Evolutionary conservation across 1,140 invertebrate species (phyloP).

Genomic region (Drosophila auraria): DNA sequence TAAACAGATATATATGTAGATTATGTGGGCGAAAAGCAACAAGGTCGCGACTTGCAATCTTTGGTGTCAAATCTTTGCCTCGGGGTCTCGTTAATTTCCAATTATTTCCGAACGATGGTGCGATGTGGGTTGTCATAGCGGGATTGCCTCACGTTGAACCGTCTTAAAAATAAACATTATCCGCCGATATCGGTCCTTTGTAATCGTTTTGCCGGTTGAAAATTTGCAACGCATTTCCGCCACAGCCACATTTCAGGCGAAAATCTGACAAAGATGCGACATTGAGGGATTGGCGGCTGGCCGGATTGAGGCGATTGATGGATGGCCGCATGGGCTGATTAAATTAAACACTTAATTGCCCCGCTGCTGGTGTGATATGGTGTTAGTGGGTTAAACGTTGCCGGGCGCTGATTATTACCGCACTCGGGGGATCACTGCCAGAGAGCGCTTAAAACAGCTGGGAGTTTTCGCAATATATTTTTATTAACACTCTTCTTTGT

Average conservation of each 20-base stretch:
- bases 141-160: conserved; percentile 32
- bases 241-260: conserved; percentile 10
- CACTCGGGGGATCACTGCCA: conserved; percentile 22
- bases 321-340: conserved; percentile 46
- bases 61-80: conserved; percentile 56
- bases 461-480: conserved; percentile 11
- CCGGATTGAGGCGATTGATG: conserved; percentile 40
- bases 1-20: background rate
- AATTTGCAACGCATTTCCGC: conserved; percentile 71
- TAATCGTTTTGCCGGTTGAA: conserved; percentile 8
- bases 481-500: conserved; percentile 15
- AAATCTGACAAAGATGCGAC: conserved; percentile 47
- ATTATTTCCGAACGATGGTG: conserved; percentile 33
- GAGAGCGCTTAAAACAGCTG: conserved; percentile 27
- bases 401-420: conserved; percentile 48
- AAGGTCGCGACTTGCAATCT: conserved; percentile 57
- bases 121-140: conserved; percentile 44
- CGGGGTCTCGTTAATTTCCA: conserved; percentile 62
- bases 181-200: conserved; percentile 17
- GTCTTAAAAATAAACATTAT: conserved; percentile 34
- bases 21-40: conserved; percentile 45
- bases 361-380: conserved; percentile 32
- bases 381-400: conserved; percentile 76
- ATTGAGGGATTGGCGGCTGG: conserved; percentile 54
- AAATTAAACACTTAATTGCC: conserved; percentile 46